A percentile compares a stretch with the other conserved stretches of the same genome.
Conservation (phyloP, 2,797 vertebrate species). For the Fistularia commersonii region DNA sequence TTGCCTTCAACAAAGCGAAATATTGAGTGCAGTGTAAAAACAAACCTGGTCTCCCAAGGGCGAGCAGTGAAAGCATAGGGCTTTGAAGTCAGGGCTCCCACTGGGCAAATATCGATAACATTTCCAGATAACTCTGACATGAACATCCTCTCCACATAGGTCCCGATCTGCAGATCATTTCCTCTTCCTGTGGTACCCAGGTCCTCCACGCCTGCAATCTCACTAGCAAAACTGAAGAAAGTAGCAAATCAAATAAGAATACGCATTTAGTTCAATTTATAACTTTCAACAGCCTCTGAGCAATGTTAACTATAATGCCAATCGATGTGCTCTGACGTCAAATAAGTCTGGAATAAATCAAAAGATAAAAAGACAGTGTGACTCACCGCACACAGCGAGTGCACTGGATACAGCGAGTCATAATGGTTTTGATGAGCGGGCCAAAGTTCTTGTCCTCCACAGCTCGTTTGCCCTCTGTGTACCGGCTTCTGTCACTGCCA, state of each 20-base stretch:
- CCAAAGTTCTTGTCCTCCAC: constrained; percentile 99
- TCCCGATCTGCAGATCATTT: constrained; percentile 88
- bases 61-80: constrained; percentile 88
- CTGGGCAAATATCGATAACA: constrained; percentile 89
- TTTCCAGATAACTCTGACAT: constrained; percentile 92
- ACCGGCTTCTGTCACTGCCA: constrained; percentile 93
- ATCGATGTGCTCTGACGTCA: too few relatives aligned
- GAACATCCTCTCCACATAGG: constrained; percentile 90
- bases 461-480: constrained; percentile 89
- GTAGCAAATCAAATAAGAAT: background rate
- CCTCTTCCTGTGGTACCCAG: constrained; percentile 88
- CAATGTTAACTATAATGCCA: too few relatives aligned
- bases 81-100: constrained; percentile 88
- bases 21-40: constrained; percentile 31
- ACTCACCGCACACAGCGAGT: constrained; percentile 85
- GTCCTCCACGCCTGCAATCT: constrained; percentile 88
- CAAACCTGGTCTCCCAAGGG: constrained; percentile 86
- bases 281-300: background rate
- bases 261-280: background rate
- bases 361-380: too few relatives aligned
- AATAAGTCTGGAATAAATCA: too few relatives aligned
- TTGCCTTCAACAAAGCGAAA: constrained; percentile 1
- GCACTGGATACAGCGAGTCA: constrained; percentile 98
- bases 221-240: constrained; percentile 83
- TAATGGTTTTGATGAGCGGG: constrained; percentile 95